phyloP scores from a whole-genome alignment of 92 coral and sea anemone genomes.

The Epizoanthus ramosus region DNA sequence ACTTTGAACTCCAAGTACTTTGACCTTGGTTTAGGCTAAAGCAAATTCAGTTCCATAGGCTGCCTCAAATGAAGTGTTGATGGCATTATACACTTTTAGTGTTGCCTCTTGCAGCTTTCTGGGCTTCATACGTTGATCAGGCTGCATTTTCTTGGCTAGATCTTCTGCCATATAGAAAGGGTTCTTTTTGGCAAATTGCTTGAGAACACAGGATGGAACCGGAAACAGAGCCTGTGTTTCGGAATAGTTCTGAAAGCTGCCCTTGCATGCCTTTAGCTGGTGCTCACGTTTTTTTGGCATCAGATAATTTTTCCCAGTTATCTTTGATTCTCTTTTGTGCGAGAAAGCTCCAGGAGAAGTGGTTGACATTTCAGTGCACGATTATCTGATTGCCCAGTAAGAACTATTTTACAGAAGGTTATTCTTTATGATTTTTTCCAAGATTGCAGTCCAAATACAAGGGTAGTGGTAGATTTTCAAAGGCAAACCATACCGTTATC shows the following conservation, averaged over 20 bases:
- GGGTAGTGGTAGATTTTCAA: slow-evolving; percentile 50
- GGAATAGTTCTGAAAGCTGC: background rate
- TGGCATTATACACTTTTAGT: slow-evolving; percentile 20
- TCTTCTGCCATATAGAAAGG: slow-evolving; percentile 24
- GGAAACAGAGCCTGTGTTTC: slow-evolving; percentile 32
- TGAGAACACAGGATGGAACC: background rate
- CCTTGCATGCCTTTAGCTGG: slow-evolving; percentile 4
- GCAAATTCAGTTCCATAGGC: slow-evolving; percentile 30
- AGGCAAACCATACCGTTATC: slow-evolving; percentile 40
- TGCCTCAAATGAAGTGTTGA: slow-evolving; percentile 14
- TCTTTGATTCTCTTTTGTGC: too few relatives aligned
- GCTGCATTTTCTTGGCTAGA: slow-evolving; percentile 10
- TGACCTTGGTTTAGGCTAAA: slow-evolving; percentile 21
- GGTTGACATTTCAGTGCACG: too few relatives aligned
- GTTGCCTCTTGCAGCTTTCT: slow-evolving; percentile 21
- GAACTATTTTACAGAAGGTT: too few relatives aligned
- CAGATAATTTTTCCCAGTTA: background rate
- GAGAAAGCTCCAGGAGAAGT: too few relatives aligned
- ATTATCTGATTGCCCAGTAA: too few relatives aligned
- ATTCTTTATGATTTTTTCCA: background rate
- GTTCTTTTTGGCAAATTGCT: slow-evolving; percentile 14
- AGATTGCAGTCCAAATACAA: slow-evolving; percentile 9
- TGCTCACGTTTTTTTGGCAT: slow-evolving; percentile 17
- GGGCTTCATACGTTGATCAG: background rate
- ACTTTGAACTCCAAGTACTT: slow-evolving; percentile 5